Percentiles rank a stretch among this genome's conserved stretches.
Conservation (phyloP, 2,888 invertebrate genomes). For the Synanthedon myopaeformis region DNA sequence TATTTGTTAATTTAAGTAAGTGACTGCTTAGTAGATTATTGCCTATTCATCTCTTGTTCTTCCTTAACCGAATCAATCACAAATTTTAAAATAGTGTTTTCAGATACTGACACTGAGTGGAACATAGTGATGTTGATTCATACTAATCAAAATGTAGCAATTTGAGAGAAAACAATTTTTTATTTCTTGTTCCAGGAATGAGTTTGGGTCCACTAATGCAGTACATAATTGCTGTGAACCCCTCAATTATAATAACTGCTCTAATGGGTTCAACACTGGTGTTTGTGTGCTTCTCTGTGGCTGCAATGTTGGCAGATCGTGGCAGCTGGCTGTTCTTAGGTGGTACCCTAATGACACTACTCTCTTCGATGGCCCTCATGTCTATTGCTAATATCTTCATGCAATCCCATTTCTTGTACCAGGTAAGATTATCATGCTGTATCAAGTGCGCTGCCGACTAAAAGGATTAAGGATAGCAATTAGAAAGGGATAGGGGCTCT, state of each 20-base stretch:
- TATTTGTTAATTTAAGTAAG: too few species aligned
- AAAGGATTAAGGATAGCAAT: too few species aligned
- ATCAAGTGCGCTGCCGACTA: too few species aligned
- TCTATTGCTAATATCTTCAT: conserved; percentile 88
- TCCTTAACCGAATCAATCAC: background rate
- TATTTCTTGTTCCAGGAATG: conserved; percentile 74
- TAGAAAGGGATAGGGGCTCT: too few species aligned
- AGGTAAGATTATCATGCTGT: conserved; percentile 61
- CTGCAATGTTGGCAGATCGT: conserved; percentile 87
- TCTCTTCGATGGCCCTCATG: conserved; percentile 83
- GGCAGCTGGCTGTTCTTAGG: conserved; percentile 93
- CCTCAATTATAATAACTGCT: conserved; percentile 89
- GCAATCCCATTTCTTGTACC: conserved; percentile 82
- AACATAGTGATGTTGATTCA: too few species aligned
- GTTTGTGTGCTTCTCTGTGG: conserved; percentile 91
- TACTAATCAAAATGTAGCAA: background rate
- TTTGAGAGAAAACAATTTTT: too few species aligned
- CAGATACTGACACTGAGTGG: background rate
- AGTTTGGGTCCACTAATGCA: conserved; percentile 89
- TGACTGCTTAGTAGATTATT: too few species aligned
- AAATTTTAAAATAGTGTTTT: conserved; percentile 1
- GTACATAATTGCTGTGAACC: conserved; percentile 83
- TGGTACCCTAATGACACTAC: conserved; percentile 85
- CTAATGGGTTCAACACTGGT: conserved; percentile 87
- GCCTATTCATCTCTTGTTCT: too few species aligned